Base-by-base conservation (phyloP, 2,797 vertebrate species). In the Typhlichthys subterraneus region DNA sequence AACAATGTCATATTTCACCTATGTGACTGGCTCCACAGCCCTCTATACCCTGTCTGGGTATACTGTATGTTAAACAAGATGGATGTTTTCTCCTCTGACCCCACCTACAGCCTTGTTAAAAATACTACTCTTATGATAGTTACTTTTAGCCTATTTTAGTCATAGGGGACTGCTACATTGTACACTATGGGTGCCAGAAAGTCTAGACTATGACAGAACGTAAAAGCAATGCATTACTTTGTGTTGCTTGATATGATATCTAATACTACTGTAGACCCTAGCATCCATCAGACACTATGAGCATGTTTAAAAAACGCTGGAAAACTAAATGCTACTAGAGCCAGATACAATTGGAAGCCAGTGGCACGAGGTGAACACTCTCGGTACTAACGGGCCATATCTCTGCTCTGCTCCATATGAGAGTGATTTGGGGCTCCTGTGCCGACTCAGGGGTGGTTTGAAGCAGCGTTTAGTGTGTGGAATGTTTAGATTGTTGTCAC, bases 401-500 rank as follows among this genome's bases (percentile, higher is more conserved):
- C 12, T 9, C 7, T 8, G 64, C 42, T 80, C 65, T 48, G 53
- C 59, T 46, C 82, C 90, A 93, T 89, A 76, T 93, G 91, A 67
- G 82, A 92, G 85, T 56, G 84, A 93, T 93, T 92, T 92, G 76
- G 84, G 77, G 61, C 80, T 59, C 63, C 68, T 69, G 76, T 63
- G 74, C 70, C 80, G 73, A 61, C 76, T 84, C 69, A 75, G 65
- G 53, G 78, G 77, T 76, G 77, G 78, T 83, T 85, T 81, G 65
- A 88, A 83, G 72, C 59, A 83, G 72, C 59, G 62, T 84, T 87
- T 73, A 55, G 51, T 15, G 50, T 71, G 73, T 75, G 70, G 74
- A 85, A 84, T 86, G 88, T 89, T 88, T 82, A 89, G 86, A 88
- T 89, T 85, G 85, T 86, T 86, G 84, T 90, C 90, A 83, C 87